Evolutionary conservation across 2,797 vertebrate genomes (phyloP).

Genomic region (Tarsius wallacei): DNA sequence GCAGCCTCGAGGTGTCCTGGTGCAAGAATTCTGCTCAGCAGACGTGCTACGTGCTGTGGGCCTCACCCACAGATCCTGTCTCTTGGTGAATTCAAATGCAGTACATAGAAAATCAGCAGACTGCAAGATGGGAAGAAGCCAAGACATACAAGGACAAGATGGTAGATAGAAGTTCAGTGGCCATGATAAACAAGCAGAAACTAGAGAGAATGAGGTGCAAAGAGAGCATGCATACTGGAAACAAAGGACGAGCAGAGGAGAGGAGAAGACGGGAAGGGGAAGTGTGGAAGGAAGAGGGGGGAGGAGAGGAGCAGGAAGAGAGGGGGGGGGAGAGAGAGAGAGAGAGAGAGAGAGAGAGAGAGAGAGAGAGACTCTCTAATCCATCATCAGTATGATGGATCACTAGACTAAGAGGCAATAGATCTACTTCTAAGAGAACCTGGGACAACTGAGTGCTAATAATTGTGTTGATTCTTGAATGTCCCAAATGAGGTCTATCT

Average conservation of each 20-base stretch:
- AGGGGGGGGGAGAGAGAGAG: not conserved
- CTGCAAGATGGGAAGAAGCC: not conserved
- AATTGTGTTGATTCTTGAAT: not conserved
- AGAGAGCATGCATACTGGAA: not conserved
- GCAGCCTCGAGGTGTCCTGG: not conserved
- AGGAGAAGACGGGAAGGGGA: not conserved
- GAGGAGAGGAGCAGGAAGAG: not conserved
- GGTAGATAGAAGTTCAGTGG: not conserved
- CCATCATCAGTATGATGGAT: not conserved
- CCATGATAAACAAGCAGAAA: not conserved
- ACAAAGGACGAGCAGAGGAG: not conserved
- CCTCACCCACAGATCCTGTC: not conserved
- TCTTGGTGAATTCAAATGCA: not conserved
- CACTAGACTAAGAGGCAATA: not conserved
- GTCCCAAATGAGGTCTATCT: not conserved
- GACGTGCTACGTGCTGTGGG: fast-evolving
- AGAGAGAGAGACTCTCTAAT: not conserved
- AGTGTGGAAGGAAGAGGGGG: not conserved
- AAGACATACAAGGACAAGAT: not conserved
- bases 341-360: too few relatives aligned
- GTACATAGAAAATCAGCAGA: not conserved
- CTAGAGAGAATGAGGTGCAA: not conserved
- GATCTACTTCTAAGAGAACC: not conserved
- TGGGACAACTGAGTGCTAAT: not conserved
- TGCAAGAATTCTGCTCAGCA: not conserved